phyloP scores from a whole-genome alignment of 1,140 invertebrate species.

The Anastatus disparis region DNA sequence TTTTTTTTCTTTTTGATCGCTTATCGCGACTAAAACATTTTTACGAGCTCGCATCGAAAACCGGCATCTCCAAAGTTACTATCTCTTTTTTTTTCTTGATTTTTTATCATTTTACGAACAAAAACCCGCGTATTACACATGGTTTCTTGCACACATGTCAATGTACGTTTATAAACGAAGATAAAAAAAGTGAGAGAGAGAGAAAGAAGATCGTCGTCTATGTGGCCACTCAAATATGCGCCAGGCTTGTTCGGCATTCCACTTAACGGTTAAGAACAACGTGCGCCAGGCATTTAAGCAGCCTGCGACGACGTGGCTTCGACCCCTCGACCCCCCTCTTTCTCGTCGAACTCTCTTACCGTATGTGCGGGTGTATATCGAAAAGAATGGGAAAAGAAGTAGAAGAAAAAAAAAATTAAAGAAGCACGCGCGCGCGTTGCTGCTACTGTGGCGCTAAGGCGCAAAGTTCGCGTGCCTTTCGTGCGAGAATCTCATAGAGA shows the following conservation, averaged over 20 bases:
- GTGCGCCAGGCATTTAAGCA: conserved; percentile 35
- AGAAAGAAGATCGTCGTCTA: background rate
- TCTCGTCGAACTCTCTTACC: background rate
- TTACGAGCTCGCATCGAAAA: conserved; percentile 18
- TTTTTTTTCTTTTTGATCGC: conserved; percentile 14
- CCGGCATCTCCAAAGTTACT: conserved; percentile 1
- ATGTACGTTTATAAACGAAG: no score
- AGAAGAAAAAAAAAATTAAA: no score
- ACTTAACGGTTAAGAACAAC: conserved; percentile 49
- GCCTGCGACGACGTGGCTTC: background rate
- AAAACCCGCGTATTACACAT: conserved; percentile 12
- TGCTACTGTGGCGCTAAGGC: no score
- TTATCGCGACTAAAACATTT: conserved; percentile 18
- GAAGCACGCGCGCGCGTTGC: no score
- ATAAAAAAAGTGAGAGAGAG: no score
- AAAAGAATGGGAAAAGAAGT: background rate
- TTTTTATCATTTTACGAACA: background rate
- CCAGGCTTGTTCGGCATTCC: conserved; percentile 42
- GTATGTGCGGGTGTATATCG: conserved; percentile 2
- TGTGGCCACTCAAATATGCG: conserved; percentile 34
- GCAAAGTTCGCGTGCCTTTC: conserved; percentile 29
- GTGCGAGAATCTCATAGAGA: conserved; percentile 48
- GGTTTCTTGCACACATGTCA: background rate
- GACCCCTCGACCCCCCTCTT: background rate
- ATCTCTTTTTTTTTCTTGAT: background rate